Base-by-base conservation (phyloP, 2,113 vertebrate species). In the Petaurus breviceps region DNA sequence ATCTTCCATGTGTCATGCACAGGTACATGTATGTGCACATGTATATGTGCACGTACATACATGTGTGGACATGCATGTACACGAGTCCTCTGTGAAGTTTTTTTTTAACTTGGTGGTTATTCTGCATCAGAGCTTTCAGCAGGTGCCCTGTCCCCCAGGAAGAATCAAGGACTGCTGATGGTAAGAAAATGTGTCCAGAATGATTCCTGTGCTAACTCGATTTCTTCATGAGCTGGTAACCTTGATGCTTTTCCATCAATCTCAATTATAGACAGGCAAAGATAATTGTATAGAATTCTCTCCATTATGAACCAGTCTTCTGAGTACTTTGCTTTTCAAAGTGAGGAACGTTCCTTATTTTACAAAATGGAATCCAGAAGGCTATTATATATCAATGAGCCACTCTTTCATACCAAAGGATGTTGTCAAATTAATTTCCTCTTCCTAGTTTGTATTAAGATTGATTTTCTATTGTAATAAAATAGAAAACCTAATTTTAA, bases 381-480 rank as follows among this genome's bases (percentile, higher is more conserved):
- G 46, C 51, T 91, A 22, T 91, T 95, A 55, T 24, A 54, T 93
- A 49, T 90, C 55, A 25, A 57, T 51, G n/a, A 91, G 54, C 14
- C 12, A 14, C 89, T 96, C 91, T 68, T 91, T 92, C 28, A 23
- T 94, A 14, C 43, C 91, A 92, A 93, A 23, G 46, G 52, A 92
- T 91, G 31, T 6, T 89, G 53, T 14, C 57, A 94, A 93, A 51
- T 94, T 91, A 8, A 53, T 93, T 51, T 90, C 24, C 22, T n/a
- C 91, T 96, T 90, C 93, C 47, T 93, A 46, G 46, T 90, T 2
- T 2, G 37, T 84, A 95, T 93, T 51, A 96, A 93, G 94, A 97
- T 61, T 93, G 51, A 84, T 97, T 96, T 91, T 92, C 95, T 91
- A 51, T 97, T 96, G 51, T 84, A 97, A 93, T 95, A 97, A 92